Base-by-base conservation (phyloP, 2,113 vertebrate species). In the Muntiacus reevesi region DNA sequence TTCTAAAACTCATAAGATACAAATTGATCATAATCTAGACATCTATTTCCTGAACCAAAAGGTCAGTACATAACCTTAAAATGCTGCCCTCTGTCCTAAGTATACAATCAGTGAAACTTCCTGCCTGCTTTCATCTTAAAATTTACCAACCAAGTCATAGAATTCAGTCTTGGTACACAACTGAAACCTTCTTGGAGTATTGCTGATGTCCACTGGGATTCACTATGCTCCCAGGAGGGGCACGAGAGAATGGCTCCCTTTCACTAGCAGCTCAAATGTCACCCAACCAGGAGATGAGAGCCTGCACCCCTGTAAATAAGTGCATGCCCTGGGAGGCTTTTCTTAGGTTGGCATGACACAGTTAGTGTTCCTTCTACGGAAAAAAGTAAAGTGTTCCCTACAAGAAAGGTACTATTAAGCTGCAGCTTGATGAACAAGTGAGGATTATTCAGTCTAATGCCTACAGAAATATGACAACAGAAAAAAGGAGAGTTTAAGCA, bases 191-290 rank as follows among this genome's bases (percentile, higher is more conserved):
- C 13, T 25, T 28, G 17, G 40, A 9, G 15, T 91, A 40, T 16
- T 78, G 6, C 4, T 19, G 17, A 4, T 0, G 17, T 28, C 23
- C n/a, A 21, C 19, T 64, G 36, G 54, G 33, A 43, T 15, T 81
- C 28, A 50, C 4, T 36, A 1, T 47, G 28, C 0, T 45, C 23
- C 27, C 21, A 27, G 59, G 16, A 91, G 23, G 45, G 5, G 1
- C 3, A 1, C 0, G 0, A 30, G 9, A 9, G 23, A 8, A 16
- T 8, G 30, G 2, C 15, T 17, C 15, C 28, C 4, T 86, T 81
- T 14, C 0, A 67, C 12, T 12, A 83, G 21, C 6, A 55, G 11
- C 21, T 67, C 30, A 83, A 27, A 25, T 8, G 13, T 33, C 45
- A 30, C n/a, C 13, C 27, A 40, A 40, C 25, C 1, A 54, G 52